Evolutionary conservation across 2,113 vertebrate genomes (phyloP).

Genomic region (Coreoperca whiteheadi): DNA sequence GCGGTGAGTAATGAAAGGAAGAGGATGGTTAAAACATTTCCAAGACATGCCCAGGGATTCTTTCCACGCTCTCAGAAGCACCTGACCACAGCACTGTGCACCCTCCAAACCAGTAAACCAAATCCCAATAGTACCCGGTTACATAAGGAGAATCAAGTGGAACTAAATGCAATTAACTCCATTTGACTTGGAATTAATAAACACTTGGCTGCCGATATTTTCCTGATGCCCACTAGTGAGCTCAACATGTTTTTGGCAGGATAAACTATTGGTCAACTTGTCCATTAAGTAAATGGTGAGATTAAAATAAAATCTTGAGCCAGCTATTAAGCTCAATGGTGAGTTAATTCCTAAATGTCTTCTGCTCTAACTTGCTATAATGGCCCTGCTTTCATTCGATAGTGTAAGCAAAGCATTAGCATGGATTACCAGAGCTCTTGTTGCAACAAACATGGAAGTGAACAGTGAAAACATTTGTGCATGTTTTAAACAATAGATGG

Average conservation of each 20-base stretch:
- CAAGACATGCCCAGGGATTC: constrained; percentile 56
- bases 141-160: constrained; percentile 23
- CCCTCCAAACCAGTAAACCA: constrained; percentile 44
- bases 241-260: not conserved
- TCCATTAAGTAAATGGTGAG: not conserved
- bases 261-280: not conserved
- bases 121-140: constrained; percentile 13
- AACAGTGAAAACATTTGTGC: constrained; percentile 13
- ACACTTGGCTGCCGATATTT: constrained; percentile 8
- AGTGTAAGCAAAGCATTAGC: not conserved
- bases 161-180: constrained; percentile 8
- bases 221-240: not conserved
- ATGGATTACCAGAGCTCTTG: not conserved
- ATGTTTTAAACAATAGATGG: constrained; percentile 15
- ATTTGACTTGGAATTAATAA: constrained; percentile 8
- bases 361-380: not conserved
- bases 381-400: not conserved
- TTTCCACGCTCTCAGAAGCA: constrained; percentile 64
- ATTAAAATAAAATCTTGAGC: not conserved
- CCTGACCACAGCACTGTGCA: constrained; percentile 51
- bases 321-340: not conserved
- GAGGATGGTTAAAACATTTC: constrained; percentile 59
- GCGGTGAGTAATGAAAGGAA: constrained; percentile 67
- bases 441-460: not conserved
- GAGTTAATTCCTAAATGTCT: not conserved